Percentiles rank a stretch among this genome's conserved stretches.
Conservation (phyloP, 30 jellyfish, hydroid and myxozoan genomes). For the Sanderia malayensis region DNA sequence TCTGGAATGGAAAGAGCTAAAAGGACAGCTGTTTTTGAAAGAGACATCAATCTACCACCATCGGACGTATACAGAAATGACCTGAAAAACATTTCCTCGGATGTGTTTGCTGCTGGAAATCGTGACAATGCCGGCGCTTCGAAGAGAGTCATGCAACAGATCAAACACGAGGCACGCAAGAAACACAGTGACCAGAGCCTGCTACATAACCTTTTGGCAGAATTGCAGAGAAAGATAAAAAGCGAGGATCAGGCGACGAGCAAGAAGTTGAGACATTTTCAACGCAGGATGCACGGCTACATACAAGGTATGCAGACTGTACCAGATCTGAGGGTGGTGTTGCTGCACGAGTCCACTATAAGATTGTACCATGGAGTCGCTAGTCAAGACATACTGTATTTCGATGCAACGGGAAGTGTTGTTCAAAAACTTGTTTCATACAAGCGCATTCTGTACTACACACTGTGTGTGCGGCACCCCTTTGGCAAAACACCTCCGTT, state of each 20-base stretch:
- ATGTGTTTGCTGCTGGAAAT: background rate
- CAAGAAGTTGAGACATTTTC: background rate
- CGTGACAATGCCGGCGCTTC: background rate
- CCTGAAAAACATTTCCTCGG: background rate
- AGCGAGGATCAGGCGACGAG: background rate
- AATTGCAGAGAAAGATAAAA: background rate
- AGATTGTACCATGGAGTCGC: background rate
- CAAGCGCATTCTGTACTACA: background rate
- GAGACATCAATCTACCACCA: background rate
- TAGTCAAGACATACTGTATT: background rate
- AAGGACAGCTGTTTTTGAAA: background rate
- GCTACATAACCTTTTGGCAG: background rate
- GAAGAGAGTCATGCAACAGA: background rate
- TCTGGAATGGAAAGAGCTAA: background rate
- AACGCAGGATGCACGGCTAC: constrained; percentile 1
- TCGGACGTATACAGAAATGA: background rate
- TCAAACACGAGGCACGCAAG: background rate
- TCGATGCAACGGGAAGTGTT: background rate
- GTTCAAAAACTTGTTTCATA: background rate
- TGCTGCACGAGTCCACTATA: too few relatives aligned
- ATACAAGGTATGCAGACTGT: too few relatives aligned
- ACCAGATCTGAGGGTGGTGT: too few relatives aligned
- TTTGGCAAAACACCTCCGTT: background rate
- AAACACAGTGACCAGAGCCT: background rate
- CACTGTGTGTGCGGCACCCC: background rate